These are phyloP conservation scores for Cryptoprocta ferox DNA, from an alignment of 2,797 vertebrate species.

Conservation along the genomic window DNA sequence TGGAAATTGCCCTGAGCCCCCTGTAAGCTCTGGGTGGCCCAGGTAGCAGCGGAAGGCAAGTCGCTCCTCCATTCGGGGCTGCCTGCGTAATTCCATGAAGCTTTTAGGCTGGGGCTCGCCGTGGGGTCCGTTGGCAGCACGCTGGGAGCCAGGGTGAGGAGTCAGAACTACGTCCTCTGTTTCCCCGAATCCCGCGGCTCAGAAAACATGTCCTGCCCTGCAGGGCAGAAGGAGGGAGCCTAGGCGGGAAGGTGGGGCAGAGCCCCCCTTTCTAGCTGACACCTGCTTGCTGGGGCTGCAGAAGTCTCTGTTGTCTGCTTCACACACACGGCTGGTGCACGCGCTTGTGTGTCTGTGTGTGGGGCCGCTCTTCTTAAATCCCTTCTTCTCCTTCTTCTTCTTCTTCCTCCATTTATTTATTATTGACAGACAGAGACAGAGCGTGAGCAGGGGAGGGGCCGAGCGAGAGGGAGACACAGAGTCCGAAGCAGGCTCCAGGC, in stretches of 20 bases:
- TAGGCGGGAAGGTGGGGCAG: neutral
- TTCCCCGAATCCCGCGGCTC: neutral
- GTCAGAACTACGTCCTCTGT: neutral
- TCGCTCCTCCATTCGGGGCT: neutral
- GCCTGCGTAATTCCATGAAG: conserved; percentile 51
- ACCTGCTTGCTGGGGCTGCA: neutral
- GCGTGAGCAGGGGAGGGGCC: too few species aligned
- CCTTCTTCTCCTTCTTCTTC: too few species aligned
- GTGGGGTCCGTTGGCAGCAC: neutral
- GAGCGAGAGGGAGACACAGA: too few species aligned
- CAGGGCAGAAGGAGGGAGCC: neutral
- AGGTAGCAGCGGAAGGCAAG: neutral
- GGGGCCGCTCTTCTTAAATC: neutral
- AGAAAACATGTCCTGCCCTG: neutral
- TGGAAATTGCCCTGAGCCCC: neutral
- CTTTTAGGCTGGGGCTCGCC: conserved; percentile 43
- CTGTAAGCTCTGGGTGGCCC: neutral
- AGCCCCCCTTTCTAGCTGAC: neutral
- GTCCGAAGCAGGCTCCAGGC: too few species aligned
- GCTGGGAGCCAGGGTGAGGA: neutral
- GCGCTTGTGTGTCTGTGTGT: too few species aligned
- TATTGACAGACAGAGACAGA: too few species aligned
- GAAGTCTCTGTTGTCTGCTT: neutral
- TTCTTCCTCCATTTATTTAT: too few species aligned
- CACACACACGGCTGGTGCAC: neutral